Base-by-base conservation (phyloP, 2,888 invertebrate species). In the Cryptocephalus moraei region DNA sequence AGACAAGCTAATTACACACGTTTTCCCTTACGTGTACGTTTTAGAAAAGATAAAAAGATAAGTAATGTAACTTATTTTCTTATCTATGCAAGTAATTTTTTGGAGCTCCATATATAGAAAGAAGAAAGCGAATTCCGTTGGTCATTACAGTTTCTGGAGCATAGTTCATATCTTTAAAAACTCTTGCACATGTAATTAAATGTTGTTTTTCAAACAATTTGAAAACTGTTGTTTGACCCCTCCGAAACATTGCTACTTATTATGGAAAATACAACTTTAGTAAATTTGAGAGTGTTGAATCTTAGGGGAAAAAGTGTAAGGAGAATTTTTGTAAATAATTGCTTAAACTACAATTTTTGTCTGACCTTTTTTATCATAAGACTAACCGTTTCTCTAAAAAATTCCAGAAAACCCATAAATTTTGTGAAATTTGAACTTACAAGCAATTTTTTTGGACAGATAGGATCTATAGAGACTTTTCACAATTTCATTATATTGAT, bases 401-500 rank as follows among this genome's bases (percentile, higher is more conserved):
- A 13, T 8, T 10, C 22, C n/a, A n/a, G 8, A 41, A 41, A 41
- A 34, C 34, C n/a, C 34, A 34, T 34, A n/a, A n/a, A n/a, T 34
- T 34, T 34, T 34, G 34, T n/a, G 34, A 34, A 34, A 9, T 34
- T 34, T n/a, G n/a, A n/a, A n/a, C n/a, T n/a, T n/a, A n/a, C n/a
- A n/a, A n/a, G n/a, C 34, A 34, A 34, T 34, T 9, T 9, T 34
- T 34, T 34, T 34, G 34, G 9, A 34, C 34, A 34, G 9, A 34
- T 41, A n/a, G n/a, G n/a, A n/a, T n/a, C n/a, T n/a, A n/a, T n/a
- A n/a, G n/a, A n/a, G n/a, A n/a, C n/a, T n/a, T 9, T 41, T 41
- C 41, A 41, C 41, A 41, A 41, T 41, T 41, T 41, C 12, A 11
- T 41, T 41, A 41, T 41, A 14, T n/a, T 41, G 12, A 31, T 41